Evolutionary conservation across 2,888 invertebrate species (phyloP).

Genomic region (Orthosia incerta): DNA sequence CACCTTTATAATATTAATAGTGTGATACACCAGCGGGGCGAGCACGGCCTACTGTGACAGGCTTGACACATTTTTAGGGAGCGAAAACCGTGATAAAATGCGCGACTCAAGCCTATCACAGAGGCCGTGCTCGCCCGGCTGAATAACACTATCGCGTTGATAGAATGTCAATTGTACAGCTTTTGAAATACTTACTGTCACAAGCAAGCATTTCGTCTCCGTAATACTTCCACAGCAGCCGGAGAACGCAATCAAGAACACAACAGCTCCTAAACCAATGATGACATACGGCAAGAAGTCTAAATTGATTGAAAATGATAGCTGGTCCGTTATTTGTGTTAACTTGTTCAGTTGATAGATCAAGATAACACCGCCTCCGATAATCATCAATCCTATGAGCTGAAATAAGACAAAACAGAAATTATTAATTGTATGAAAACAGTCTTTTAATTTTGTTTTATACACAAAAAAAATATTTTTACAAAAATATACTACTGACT

Average conservation of each 20-base stretch:
- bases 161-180: not conserved
- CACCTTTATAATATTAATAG: too few relatives aligned
- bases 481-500: too few relatives aligned
- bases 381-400: conserved; percentile 47
- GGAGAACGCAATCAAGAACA: conserved; percentile 54
- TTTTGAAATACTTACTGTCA: conserved; percentile 43
- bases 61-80: too few relatives aligned
- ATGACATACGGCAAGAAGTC: conserved; percentile 37
- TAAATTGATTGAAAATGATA: not conserved
- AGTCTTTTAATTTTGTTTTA: too few relatives aligned
- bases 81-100: too few relatives aligned
- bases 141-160: too few relatives aligned
- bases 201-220: conserved; percentile 61
- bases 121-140: too few relatives aligned
- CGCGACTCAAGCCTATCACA: too few relatives aligned
- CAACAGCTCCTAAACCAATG: conserved; percentile 46
- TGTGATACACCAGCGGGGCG: too few relatives aligned
- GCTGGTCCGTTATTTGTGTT: fast-evolving
- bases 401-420: conserved; percentile 34
- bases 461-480: too few relatives aligned
- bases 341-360: conserved; percentile 1
- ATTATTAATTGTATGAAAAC: not conserved
- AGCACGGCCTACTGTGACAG: too few relatives aligned
- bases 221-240: conserved; percentile 63
- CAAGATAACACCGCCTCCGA: conserved; percentile 39